Base-by-base conservation (phyloP, 2,113 vertebrate genomes). In the Oceanodroma tethys region DNA sequence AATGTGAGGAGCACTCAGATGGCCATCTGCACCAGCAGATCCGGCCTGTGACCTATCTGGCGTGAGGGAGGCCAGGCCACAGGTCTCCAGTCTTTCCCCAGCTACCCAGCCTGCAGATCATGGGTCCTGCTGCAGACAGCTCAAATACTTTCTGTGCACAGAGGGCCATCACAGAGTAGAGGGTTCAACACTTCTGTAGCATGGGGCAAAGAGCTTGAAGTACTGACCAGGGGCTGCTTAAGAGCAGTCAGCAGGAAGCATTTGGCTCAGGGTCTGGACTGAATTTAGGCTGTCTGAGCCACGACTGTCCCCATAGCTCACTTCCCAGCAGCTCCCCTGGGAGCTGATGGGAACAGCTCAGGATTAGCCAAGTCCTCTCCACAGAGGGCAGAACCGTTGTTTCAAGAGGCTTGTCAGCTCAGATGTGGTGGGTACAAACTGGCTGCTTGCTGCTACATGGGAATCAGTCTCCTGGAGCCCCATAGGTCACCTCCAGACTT, bases 401-500 rank as follows among this genome's bases (percentile, higher is more conserved):
- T 56, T 58, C 36, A 52, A 16, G 59, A 71, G 38, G 25, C 22
- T 56, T 16, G 16, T 10, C 62, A 42, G 88, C 87, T 76, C 72
- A 18, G 11, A 23, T 26, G 30, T 21, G 76, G 40, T 11, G 12
- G 55, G 40, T 52, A 81, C 81, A 84, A 32, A 53, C 16, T 29
- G 78, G 13, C 55, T 83, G 68, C 81, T 81, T 60, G 71, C 60
- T 92, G 88, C 86, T 88, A 7, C 25, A 2, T 1, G 1, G 53
- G 68, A 92, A 34, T 42, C 62, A 16, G 53, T 47, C 91, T 93
- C 53, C 81, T 82, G 74, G 42, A 96, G 81, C 74, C 52, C n/a
- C 81, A 83, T 29, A 86, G 96, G 91, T 94, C 95, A 95, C 93
- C 87, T 96, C 71, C 63, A 92, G 81, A 79, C 76, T 95, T 72